phyloP scores from a whole-genome alignment of 2,888 invertebrate species.

The Conomelus anceps region DNA sequence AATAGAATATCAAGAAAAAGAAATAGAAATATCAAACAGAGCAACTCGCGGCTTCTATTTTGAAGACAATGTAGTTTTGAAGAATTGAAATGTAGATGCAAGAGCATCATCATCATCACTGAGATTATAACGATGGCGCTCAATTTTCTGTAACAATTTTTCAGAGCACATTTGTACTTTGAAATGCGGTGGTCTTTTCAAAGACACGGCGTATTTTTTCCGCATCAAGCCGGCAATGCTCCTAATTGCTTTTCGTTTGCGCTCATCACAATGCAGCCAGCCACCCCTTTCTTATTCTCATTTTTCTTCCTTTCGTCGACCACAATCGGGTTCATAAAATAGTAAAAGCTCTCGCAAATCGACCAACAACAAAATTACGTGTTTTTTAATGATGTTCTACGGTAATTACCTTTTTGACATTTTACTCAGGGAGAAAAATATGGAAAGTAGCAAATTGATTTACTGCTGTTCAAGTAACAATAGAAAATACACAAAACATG shows the following conservation, averaged over 20 bases:
- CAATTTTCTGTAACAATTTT: background rate
- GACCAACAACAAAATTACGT: background rate
- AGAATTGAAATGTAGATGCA: too few species aligned
- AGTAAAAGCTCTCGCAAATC: too few species aligned
- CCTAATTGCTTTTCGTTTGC: background rate
- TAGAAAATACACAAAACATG: too few species aligned
- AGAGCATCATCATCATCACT: background rate
- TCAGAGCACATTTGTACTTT: background rate
- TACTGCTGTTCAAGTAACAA: too few species aligned
- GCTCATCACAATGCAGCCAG: background rate
- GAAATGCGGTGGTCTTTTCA: background rate
- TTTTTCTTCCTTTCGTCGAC: background rate
- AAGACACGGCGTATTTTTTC: background rate
- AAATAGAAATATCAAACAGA: too few species aligned
- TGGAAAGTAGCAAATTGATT: background rate
- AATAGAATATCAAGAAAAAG: too few species aligned
- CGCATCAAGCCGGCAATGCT: background rate
- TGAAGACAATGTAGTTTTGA: too few species aligned
- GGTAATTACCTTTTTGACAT: background rate
- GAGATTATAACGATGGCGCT: background rate
- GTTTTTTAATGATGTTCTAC: background rate
- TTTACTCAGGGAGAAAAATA: too few species aligned
- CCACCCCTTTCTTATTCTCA: background rate
- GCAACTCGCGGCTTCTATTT: too few species aligned
- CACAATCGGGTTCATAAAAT: background rate